Conservation (phyloP, 2,113 vertebrate genomes). For the Alectura lathami region DNA sequence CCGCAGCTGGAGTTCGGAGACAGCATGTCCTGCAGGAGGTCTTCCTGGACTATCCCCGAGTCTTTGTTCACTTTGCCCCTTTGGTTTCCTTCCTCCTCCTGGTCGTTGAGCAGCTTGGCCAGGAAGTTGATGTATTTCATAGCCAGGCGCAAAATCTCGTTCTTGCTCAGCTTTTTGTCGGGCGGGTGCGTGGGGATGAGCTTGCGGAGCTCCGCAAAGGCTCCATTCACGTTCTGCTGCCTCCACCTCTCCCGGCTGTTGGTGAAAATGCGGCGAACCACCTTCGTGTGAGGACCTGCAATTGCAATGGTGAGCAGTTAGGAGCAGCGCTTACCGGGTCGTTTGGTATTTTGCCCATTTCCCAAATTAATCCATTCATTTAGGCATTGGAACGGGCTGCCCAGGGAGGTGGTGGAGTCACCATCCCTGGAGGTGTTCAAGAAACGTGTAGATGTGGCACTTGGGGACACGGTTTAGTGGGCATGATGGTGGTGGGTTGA, state of each 20-base stretch:
- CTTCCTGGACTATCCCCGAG: conserved; percentile 84
- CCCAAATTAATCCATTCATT: background rate
- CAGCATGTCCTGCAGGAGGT: conserved; percentile 89
- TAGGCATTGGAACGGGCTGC: no score
- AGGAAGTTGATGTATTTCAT: conserved; percentile 99
- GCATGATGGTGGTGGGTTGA: no score
- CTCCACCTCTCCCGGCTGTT: conserved; percentile 95
- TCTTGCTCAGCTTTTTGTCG: conserved; percentile 96
- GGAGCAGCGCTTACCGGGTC: background rate
- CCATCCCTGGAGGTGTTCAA: no score
- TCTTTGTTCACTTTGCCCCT: conserved; percentile 83
- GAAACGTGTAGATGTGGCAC: no score
- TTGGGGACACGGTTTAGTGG: no score
- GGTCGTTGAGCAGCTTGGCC: conserved; percentile 93
- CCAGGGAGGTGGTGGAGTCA: no score
- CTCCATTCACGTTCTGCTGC: conserved; percentile 95
- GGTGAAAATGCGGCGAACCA: conserved; percentile 93
- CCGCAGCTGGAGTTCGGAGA: conserved; percentile 93
- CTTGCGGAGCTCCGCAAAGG: conserved; percentile 93
- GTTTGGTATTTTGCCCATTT: accelerated
- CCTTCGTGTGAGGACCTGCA: conserved; percentile 90
- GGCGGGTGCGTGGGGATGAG: conserved; percentile 94
- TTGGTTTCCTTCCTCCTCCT: conserved; percentile 90
- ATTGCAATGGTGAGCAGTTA: background rate
- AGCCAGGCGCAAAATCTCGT: conserved; percentile 92